Conservation (phyloP, 2,113 vertebrate genomes). For the Acanthisitta chloris region DNA sequence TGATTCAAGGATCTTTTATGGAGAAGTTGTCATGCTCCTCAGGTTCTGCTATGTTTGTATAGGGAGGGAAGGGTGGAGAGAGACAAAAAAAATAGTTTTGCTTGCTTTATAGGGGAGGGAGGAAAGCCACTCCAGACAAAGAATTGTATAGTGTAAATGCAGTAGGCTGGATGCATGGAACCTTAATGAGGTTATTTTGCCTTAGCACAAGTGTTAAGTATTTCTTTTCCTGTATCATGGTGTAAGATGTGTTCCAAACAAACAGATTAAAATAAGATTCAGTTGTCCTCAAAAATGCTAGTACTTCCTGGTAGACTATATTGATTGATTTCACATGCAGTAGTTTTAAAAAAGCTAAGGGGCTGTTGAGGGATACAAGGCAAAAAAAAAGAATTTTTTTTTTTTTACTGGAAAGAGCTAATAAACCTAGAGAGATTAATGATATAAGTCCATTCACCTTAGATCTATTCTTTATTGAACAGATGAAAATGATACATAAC, state of each 20-base stretch:
- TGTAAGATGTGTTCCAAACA: not conserved
- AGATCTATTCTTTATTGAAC: not conserved
- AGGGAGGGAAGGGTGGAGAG: too few species aligned
- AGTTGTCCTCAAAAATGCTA: not conserved
- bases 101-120: not conserved
- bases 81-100: not conserved
- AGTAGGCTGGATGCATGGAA: not conserved
- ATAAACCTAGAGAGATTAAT: not conserved
- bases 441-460: not conserved
- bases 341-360: not conserved
- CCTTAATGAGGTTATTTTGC: not conserved
- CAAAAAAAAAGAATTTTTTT: not conserved
- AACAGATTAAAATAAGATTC: not conserved
- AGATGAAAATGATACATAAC: not conserved
- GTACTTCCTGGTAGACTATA: not conserved
- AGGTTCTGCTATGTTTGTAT: not conserved
- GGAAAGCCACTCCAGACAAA: not conserved
- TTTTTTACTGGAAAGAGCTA: not conserved
- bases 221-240: not conserved
- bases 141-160: not conserved
- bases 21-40: not conserved
- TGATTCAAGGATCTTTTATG: accelerated
- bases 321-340: not conserved
- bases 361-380: not conserved
- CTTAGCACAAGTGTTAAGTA: not conserved